Percentiles rank a stretch among this genome's conserved stretches.
Conservation (phyloP, 2,113 vertebrate species). For the Lycocorax pyrrhopterus region DNA sequence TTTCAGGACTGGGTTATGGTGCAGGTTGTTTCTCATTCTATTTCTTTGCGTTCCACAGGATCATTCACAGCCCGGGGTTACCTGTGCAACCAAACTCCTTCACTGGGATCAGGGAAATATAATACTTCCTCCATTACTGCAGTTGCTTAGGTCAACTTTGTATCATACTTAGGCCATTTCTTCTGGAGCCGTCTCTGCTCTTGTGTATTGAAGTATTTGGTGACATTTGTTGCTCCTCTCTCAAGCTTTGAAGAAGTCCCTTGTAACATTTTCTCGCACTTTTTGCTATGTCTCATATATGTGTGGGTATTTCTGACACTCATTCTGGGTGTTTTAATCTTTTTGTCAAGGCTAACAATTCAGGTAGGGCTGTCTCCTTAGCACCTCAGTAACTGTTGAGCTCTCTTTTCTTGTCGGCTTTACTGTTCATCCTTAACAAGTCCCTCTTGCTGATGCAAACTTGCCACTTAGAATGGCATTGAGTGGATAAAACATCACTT, state of each 20-base stretch:
- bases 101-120: background rate
- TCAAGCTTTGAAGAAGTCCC: background rate
- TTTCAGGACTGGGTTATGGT: background rate
- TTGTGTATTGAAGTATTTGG: background rate
- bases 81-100: background rate
- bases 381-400: background rate
- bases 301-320: background rate
- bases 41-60: background rate
- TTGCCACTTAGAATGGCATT: background rate
- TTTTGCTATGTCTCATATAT: background rate
- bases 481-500: background rate
- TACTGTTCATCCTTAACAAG: background rate
- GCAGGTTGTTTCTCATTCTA: background rate
- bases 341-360: conserved; percentile 8
- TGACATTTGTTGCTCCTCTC: background rate
- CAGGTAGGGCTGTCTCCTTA: background rate
- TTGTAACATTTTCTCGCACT: background rate
- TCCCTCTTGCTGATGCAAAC: background rate
- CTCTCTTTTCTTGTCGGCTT: background rate
- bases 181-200: background rate
- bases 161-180: background rate
- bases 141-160: background rate
- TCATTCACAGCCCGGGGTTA: background rate
- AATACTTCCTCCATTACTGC: background rate
- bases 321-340: background rate